Percentiles rank a stretch among this genome's conserved stretches.
phyloP scores from a whole-genome alignment of 2,888 invertebrate species.

The Archips crataeganus region DNA sequence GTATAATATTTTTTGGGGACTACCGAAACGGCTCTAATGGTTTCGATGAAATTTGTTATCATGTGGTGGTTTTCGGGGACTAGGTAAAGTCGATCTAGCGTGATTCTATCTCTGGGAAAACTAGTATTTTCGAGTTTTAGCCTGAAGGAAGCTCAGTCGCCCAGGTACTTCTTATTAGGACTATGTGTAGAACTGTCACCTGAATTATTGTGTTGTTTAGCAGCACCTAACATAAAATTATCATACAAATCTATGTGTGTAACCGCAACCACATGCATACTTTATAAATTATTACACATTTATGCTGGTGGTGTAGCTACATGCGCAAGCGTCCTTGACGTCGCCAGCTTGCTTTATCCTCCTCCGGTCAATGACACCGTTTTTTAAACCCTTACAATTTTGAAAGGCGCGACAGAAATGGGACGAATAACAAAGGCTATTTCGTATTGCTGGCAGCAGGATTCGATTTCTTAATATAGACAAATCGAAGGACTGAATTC shows the following conservation, averaged over 20 bases:
- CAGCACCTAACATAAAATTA: too few species aligned
- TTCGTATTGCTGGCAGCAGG: neutral
- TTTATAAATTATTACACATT: neutral
- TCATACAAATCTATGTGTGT: neutral
- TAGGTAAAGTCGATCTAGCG: too few species aligned
- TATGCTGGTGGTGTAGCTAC: neutral
- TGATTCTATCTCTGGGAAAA: too few species aligned
- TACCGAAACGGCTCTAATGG: too few species aligned
- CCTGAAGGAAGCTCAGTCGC: too few species aligned
- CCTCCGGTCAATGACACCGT: constrained; percentile 23
- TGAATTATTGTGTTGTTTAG: too few species aligned
- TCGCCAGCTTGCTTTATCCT: constrained; percentile 28
- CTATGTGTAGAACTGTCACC: too few species aligned
- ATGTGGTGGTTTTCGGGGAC: too few species aligned
- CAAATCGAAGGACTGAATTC: constrained; percentile 9
- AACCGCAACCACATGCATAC: neutral
- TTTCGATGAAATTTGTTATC: too few species aligned
- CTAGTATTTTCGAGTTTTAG: too few species aligned
- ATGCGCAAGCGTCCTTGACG: constrained; percentile 27
- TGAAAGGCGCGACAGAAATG: constrained; percentile 6
- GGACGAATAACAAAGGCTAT: neutral
- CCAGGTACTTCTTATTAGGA: too few species aligned
- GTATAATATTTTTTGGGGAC: too few species aligned
- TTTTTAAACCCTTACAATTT: constrained; percentile 25
- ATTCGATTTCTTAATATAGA: constrained; percentile 20